A percentile compares a stretch with the other conserved stretches of the same genome.
Conservation (phyloP, 2,888 invertebrate species). For the Rotaria magnacalcarata region DNA sequence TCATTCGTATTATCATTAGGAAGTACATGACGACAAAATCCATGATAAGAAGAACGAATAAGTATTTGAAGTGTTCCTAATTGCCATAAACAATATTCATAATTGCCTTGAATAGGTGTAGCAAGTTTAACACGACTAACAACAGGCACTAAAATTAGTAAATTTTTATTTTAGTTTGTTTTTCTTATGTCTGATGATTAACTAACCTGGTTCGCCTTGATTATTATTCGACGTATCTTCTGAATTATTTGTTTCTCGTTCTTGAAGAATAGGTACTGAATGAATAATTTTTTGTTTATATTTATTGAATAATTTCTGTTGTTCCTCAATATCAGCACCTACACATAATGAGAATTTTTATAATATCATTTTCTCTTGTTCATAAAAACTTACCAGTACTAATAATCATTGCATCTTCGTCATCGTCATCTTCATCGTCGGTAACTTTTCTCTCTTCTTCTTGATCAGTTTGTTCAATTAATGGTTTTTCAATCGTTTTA, state of each 20-base stretch:
- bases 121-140: background rate
- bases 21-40: background rate
- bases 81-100: slow-evolving; percentile 35
- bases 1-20: background rate
- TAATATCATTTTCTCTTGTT: no score
- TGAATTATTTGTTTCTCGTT: background rate
- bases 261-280: slow-evolving; percentile 24
- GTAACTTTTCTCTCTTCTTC: background rate
- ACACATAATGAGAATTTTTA: background rate
- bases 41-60: slow-evolving; percentile 7
- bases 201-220: background rate
- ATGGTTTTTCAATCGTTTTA: no score
- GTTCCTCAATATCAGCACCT: slow-evolving; percentile 22
- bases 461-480: background rate
- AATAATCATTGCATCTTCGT: background rate
- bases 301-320: slow-evolving; percentile 20
- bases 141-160: background rate
- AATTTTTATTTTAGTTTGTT: background rate
- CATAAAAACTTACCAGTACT: background rate
- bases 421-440: background rate
- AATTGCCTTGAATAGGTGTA: background rate
- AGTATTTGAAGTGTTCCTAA: background rate
- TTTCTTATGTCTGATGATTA: background rate
- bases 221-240: background rate
- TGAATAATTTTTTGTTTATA: background rate